Percentiles rank a stretch among this genome's conserved stretches.
Conservation (phyloP, 2,888 invertebrate species). For the Toxonevra muliebris region DNA sequence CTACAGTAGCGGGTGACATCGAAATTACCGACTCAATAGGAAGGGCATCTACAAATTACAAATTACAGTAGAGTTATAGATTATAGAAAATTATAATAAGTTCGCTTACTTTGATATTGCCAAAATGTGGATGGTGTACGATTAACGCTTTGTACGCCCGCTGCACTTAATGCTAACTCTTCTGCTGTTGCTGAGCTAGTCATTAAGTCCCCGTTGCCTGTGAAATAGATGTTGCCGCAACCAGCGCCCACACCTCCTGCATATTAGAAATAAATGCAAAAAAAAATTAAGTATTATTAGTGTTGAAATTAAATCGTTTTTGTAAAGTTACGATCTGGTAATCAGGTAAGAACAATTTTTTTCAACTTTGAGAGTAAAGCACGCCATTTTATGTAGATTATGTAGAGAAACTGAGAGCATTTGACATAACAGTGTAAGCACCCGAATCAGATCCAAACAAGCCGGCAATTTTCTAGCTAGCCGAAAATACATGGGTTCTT, state of each 20-base stretch:
- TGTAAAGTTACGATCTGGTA: no score
- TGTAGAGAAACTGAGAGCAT: no score
- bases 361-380: no score
- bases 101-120: conserved; percentile 80
- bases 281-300: no score
- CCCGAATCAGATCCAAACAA: no score
- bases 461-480: no score
- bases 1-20: conserved; percentile 77
- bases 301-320: no score
- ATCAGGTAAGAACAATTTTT: no score
- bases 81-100: not conserved
- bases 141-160: conserved; percentile 51
- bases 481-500: no score
- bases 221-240: conserved; percentile 60
- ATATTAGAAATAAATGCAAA: conserved; percentile 5
- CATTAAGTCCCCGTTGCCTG: conserved; percentile 60
- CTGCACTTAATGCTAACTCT: conserved; percentile 55
- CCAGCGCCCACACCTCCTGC: conserved; percentile 54
- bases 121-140: conserved; percentile 70
- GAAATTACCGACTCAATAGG: conserved; percentile 80
- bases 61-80: not conserved
- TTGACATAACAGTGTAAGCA: no score
- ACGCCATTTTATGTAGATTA: no score
- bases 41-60: conserved; percentile 69
- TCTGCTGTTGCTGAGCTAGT: conserved; percentile 55